phyloP scores from a whole-genome alignment of 2,888 invertebrate species.

The Lycia hirtaria region DNA sequence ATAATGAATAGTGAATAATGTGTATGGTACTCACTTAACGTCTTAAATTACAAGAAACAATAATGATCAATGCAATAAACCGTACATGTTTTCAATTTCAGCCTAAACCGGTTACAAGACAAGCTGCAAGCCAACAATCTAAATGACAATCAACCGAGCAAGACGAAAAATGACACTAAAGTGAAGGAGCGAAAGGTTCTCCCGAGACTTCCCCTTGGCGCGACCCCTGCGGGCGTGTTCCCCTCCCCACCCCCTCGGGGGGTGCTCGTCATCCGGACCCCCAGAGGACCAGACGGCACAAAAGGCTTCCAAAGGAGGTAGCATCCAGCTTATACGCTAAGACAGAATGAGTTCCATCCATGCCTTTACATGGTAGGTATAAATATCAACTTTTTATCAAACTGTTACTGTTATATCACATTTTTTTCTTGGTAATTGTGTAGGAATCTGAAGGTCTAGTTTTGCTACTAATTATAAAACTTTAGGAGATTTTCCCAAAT shows the following conservation, averaged over 20 bases:
- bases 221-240: slow-evolving; percentile 67
- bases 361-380: slow-evolving; percentile 45
- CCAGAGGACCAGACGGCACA: slow-evolving; percentile 92
- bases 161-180: slow-evolving; percentile 70
- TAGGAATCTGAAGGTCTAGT: background rate
- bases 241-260: slow-evolving; percentile 78
- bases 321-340: slow-evolving; percentile 53
- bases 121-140: slow-evolving; percentile 77
- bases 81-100: slow-evolving; percentile 51
- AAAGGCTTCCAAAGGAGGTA: slow-evolving; percentile 79
- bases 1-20: too few species aligned
- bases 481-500: background rate
- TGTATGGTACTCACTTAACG: too few species aligned
- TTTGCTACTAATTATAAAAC: background rate
- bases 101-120: slow-evolving; percentile 75
- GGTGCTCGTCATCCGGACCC: slow-evolving; percentile 88
- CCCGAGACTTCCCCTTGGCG: slow-evolving; percentile 68
- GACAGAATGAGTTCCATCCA: slow-evolving; percentile 61
- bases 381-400: slow-evolving; percentile 19
- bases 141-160: slow-evolving; percentile 68
- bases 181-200: slow-evolving; percentile 75
- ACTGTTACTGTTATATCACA: slow-evolving; percentile 43
- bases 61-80: too few species aligned
- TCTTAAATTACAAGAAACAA: too few species aligned
- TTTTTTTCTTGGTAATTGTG: slow-evolving; percentile 22